phyloP scores from a whole-genome alignment of 2,888 invertebrate species.

The Xylota segnis region DNA sequence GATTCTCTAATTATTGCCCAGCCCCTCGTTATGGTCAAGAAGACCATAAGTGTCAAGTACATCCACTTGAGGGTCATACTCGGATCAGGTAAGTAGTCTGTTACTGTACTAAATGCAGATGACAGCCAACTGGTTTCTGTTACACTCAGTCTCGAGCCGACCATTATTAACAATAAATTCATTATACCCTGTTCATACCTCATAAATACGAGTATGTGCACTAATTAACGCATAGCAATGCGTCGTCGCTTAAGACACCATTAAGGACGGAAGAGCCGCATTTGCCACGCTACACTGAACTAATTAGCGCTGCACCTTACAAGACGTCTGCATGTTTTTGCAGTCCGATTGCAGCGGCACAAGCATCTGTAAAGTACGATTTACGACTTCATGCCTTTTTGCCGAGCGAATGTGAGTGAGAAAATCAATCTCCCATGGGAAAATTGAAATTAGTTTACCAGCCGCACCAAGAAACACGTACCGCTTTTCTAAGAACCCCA shows the following conservation, averaged over 20 bases:
- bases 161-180: conserved; percentile 30
- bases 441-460: conserved; percentile 33
- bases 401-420: conserved; percentile 36
- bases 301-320: conserved; percentile 68
- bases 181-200: conserved; percentile 49
- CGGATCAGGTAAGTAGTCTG: background rate
- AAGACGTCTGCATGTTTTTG: conserved; percentile 18
- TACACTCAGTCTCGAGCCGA: background rate
- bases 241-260: conserved; percentile 25
- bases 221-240: conserved; percentile 56
- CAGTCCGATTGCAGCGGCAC: conserved; percentile 18
- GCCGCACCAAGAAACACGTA: conserved; percentile 23
- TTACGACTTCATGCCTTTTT: conserved; percentile 36
- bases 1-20: background rate
- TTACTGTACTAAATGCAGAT: background rate
- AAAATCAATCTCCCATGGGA: conserved; percentile 70
- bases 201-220: conserved; percentile 49
- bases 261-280: conserved; percentile 54
- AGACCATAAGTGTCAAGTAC: conserved; percentile 4
- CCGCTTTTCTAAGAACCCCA: conserved; percentile 24
- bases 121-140: conserved; percentile 19
- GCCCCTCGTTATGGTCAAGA: background rate
- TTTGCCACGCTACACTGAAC: conserved; percentile 44
- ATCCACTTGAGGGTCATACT: conserved; percentile 2
- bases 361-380: conserved; percentile 40